Evolutionary conservation across 2,888 invertebrate species (phyloP).

Genomic region (Mystacides longicornis): DNA sequence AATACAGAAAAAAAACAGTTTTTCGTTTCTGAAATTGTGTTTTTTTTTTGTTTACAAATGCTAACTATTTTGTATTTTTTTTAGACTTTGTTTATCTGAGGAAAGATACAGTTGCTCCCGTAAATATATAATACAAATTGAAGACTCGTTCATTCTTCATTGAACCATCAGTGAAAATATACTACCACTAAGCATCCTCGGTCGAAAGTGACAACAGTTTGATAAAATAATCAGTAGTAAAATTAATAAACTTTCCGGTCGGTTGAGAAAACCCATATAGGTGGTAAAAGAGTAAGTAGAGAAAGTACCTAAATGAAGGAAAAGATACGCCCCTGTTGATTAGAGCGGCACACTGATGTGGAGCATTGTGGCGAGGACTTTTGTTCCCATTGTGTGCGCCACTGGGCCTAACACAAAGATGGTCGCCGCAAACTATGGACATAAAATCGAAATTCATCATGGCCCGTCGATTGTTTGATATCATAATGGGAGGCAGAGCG

Average conservation of each 20-base stretch:
- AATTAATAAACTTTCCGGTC: background rate
- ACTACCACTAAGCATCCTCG: too few relatives aligned
- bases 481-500: constrained; percentile 32
- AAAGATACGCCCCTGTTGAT: constrained; percentile 38
- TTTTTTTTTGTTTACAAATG: too few relatives aligned
- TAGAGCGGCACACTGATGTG: constrained; percentile 38
- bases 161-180: constrained; percentile 17
- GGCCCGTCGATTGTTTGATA: constrained; percentile 43
- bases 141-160: too few relatives aligned
- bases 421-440: constrained; percentile 38
- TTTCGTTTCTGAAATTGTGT: too few relatives aligned
- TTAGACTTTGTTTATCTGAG: too few relatives aligned
- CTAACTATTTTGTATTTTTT: too few relatives aligned
- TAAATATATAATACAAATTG: too few relatives aligned
- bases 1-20: too few relatives aligned
- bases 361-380: constrained; percentile 53
- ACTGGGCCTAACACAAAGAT: constrained; percentile 50
- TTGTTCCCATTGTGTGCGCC: constrained; percentile 44
- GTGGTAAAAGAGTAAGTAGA: background rate
- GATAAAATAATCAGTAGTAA: too few relatives aligned
- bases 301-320: background rate
- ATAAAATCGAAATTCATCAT: constrained; percentile 51
- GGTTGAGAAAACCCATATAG: background rate
- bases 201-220: background rate
- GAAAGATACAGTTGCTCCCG: too few relatives aligned